Conservation (phyloP, 2,888 invertebrate species). For the Drosophila limbata region DNA sequence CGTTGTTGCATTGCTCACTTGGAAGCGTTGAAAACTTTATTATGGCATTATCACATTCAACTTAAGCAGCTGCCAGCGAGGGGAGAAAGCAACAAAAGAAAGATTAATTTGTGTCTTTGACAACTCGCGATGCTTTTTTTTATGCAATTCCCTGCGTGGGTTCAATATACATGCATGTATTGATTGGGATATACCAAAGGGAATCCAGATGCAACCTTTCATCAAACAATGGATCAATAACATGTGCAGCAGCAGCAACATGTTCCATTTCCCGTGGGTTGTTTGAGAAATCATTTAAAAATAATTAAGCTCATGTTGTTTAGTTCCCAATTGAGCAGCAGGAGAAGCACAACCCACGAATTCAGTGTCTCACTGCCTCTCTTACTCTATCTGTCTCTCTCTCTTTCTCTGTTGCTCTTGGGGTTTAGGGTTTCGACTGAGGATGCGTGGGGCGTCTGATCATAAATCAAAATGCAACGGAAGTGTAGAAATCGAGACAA, state of each 20-base stretch:
- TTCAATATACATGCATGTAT: constrained; percentile 13
- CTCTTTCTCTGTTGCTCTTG: constrained; percentile 16
- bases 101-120: constrained; percentile 57
- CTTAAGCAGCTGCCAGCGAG: neutral
- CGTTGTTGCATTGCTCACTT: constrained; percentile 5
- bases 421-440: constrained; percentile 27
- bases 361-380: neutral
- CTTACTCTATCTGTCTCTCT: neutral
- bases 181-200: constrained; percentile 16
- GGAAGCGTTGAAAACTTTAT: constrained; percentile 72
- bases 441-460: constrained; percentile 45
- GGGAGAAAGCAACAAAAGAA: constrained; percentile 27
- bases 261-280: constrained; percentile 47
- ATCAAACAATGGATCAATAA: constrained; percentile 45
- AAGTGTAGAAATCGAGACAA: constrained; percentile 42
- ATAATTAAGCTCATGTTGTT: constrained; percentile 72
- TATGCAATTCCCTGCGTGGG: constrained; percentile 37
- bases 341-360: constrained; percentile 34
- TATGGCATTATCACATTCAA: constrained; percentile 59
- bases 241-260: constrained; percentile 34
- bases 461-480: constrained; percentile 60
- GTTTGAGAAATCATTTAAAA: constrained; percentile 71
- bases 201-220: constrained; percentile 18
- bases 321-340: constrained; percentile 28
- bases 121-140: constrained; percentile 5